These are phyloP conservation scores for Etheostoma nigrum DNA, from an alignment of 2,797 vertebrate species.

Conservation along the genomic window DNA sequence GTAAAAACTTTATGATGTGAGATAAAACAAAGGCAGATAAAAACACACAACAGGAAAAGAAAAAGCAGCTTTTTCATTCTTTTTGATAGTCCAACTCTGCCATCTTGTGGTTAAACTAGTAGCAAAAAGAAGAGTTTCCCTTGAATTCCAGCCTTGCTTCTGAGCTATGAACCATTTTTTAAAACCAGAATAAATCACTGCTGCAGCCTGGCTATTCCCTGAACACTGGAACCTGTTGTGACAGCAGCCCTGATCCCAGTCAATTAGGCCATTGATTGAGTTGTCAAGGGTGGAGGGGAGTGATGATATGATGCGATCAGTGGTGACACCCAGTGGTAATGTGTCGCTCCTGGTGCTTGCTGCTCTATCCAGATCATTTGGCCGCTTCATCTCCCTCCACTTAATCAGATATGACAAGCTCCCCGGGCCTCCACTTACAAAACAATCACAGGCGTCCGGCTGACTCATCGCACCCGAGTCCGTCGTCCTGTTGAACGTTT, in stretches of 20 bases:
- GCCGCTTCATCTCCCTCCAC: constrained; percentile 43
- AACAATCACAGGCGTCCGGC: constrained; percentile 54
- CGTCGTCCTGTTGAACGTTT: constrained; percentile 24
- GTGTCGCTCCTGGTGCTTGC: constrained; percentile 65
- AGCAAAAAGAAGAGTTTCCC: background rate
- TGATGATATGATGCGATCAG: constrained; percentile 71
- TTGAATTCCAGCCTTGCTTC: constrained; percentile 4
- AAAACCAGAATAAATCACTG: constrained; percentile 43
- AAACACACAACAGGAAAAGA: constrained; percentile 6
- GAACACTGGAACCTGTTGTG: constrained; percentile 44
- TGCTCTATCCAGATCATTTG: constrained; percentile 70
- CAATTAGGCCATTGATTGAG: constrained; percentile 70
- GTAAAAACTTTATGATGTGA: constrained; percentile 23
- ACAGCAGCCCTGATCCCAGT: constrained; percentile 48
- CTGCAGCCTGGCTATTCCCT: constrained; percentile 9
- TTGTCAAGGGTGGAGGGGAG: constrained; percentile 49
- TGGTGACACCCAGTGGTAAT: constrained; percentile 75
- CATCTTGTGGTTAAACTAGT: constrained; percentile 80
- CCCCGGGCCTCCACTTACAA: constrained; percentile 56
- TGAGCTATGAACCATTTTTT: background rate
- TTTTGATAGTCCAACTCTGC: constrained; percentile 68
- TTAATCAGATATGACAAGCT: constrained; percentile 77
- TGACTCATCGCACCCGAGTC: constrained; percentile 24
- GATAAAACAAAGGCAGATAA: constrained; percentile 36
- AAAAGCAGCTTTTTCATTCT: background rate